A percentile compares a stretch with the other conserved stretches of the same genome.
These are phyloP conservation scores for Channallabes apus DNA, from an alignment of 2,797 vertebrate genomes.

Conservation along the genomic window DNA sequence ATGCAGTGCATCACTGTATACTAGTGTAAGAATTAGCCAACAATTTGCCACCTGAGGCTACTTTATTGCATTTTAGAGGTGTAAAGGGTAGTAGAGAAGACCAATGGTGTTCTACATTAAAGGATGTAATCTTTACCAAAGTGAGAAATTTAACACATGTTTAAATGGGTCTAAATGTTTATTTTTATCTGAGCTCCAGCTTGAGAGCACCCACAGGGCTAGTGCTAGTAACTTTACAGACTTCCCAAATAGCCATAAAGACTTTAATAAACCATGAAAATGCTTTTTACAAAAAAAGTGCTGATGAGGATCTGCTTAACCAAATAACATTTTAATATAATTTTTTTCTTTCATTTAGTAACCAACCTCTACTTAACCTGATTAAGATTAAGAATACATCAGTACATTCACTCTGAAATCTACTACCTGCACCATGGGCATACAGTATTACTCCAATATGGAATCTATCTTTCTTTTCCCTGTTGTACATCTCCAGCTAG, in stretches of 20 bases:
- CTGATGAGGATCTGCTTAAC: neutral
- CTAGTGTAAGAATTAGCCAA: neutral
- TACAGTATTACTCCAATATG: neutral
- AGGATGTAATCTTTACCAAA: neutral
- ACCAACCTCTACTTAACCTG: neutral
- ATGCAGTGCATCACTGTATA: constrained; percentile 2
- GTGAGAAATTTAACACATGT: neutral
- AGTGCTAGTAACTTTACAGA: neutral
- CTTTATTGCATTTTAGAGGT: neutral
- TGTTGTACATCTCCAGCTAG: constrained; percentile 17
- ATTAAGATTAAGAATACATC: neutral
- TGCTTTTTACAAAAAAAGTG: neutral
- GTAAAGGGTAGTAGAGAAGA: neutral
- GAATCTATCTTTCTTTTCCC: constrained; percentile 25
- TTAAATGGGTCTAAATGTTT: neutral
- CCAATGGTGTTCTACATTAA: neutral
- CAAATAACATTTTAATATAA: neutral
- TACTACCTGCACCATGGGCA: neutral
- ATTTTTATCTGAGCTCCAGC: neutral
- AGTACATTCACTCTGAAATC: neutral
- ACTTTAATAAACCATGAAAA: neutral
- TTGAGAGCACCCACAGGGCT: neutral
- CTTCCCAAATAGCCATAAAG: neutral
- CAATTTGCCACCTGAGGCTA: neutral
- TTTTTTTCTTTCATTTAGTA: neutral